These are phyloP conservation scores for Rousettus madagascariensis DNA, from an alignment of 2,797 vertebrate genomes.

Conservation along the genomic window DNA sequence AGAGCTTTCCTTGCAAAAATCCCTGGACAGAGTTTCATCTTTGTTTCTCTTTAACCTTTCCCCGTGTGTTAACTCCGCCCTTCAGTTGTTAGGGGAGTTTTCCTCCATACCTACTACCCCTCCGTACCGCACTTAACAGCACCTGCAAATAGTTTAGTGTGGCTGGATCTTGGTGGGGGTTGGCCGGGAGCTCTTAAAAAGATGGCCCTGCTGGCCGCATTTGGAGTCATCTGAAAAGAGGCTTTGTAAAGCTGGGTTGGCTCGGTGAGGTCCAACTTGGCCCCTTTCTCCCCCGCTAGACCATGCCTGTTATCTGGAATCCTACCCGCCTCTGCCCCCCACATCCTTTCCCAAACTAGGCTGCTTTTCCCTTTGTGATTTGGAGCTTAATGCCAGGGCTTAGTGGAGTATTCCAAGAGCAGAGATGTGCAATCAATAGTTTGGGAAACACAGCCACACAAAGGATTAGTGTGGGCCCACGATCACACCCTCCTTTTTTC, in stretches of 20 bases:
- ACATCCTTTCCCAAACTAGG: not conserved
- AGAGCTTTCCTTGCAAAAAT: not conserved
- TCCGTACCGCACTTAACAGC: not conserved
- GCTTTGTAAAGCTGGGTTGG: constrained; percentile 2
- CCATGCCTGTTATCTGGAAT: not conserved
- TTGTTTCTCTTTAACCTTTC: not conserved
- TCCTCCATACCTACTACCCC: not conserved
- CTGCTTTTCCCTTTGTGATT: not conserved
- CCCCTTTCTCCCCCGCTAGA: not conserved
- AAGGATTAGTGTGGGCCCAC: not conserved
- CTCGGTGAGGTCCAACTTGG: not conserved
- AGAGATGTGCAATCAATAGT: not conserved
- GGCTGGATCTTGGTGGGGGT: not conserved
- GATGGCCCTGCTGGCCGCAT: not conserved
- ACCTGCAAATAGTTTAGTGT: not conserved
- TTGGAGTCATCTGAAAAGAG: not conserved
- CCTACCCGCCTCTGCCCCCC: not conserved
- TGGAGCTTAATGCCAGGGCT: not conserved
- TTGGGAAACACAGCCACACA: not conserved
- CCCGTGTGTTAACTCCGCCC: not conserved
- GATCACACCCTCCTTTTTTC: constrained; percentile 33
- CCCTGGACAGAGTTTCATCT: not conserved
- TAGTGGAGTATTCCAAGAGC: not conserved
- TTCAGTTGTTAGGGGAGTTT: not conserved
- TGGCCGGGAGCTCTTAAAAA: not conserved